These are phyloP conservation scores for Loxodonta africana DNA, from an alignment of 2,113 vertebrate species.

Conservation along the genomic window DNA sequence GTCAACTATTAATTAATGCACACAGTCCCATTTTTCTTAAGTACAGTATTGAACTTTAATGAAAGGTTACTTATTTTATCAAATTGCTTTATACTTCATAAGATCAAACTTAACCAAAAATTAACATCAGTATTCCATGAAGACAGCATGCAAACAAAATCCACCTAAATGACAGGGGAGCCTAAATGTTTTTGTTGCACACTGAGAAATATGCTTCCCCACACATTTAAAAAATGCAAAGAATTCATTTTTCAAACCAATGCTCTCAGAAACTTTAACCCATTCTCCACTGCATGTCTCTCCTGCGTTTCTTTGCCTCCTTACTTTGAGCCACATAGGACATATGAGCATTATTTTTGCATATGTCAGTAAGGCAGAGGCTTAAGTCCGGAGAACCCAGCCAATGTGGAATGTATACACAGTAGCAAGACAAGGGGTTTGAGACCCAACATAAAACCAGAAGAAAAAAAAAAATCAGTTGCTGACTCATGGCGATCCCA, in stretches of 20 bases:
- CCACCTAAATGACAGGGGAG: slow-evolving; percentile 84
- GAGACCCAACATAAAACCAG: not conserved
- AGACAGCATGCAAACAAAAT: slow-evolving; percentile 88
- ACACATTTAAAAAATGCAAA: slow-evolving; percentile 77
- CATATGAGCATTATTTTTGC: not conserved
- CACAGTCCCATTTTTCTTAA: slow-evolving; percentile 87
- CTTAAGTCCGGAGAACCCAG: not conserved
- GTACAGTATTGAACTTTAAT: slow-evolving; percentile 89
- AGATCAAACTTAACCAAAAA: slow-evolving; percentile 90
- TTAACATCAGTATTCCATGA: slow-evolving; percentile 88
- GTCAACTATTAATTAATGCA: slow-evolving; percentile 91
- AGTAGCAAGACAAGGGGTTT: not conserved
- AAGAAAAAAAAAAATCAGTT: not conserved
- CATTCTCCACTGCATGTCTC: not conserved
- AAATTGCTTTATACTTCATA: slow-evolving; percentile 88
- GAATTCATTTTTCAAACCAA: slow-evolving; percentile 48
- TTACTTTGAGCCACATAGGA: not conserved
- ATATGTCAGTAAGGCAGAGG: accelerated
- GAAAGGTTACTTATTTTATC: slow-evolving; percentile 89
- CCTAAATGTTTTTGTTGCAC: slow-evolving; percentile 85
- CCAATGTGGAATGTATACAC: accelerated
- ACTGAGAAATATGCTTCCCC: slow-evolving; percentile 83
- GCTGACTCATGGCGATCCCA: not conserved
- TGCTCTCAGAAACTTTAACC: slow-evolving; percentile 66
- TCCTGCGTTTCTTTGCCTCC: not conserved